These are phyloP conservation scores for Macaria notata DNA, from an alignment of 2,888 invertebrate genomes.

Conservation along the genomic window DNA sequence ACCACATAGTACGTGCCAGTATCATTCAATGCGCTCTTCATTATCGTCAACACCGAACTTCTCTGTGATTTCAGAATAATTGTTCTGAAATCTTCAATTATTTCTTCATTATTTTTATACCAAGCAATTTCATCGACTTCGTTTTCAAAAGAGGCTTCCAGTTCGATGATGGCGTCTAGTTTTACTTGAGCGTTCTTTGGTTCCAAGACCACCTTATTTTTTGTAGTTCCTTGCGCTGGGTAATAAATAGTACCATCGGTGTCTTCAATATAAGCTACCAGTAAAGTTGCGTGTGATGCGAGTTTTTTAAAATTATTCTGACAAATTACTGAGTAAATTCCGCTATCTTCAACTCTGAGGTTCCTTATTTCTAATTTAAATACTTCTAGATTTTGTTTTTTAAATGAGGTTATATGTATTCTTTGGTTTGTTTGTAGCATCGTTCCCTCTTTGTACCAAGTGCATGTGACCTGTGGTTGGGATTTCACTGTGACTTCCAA, in stretches of 20 bases:
- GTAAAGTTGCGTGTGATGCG: too few relatives aligned
- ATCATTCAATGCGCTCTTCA: slow-evolving; percentile 34
- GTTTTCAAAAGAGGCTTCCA: too few relatives aligned
- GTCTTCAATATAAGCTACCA: too few relatives aligned
- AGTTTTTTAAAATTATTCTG: slow-evolving; percentile 1
- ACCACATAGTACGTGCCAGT: slow-evolving; percentile 43
- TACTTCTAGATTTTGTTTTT: slow-evolving; percentile 17
- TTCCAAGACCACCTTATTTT: too few relatives aligned
- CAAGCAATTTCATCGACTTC: slow-evolving; percentile 20
- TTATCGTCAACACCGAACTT: slow-evolving; percentile 27
- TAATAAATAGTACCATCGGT: too few relatives aligned
- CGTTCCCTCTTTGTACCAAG: slow-evolving; percentile 43
- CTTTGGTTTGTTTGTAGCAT: slow-evolving; percentile 22
- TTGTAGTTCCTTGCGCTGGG: too few relatives aligned
- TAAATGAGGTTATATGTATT: slow-evolving; percentile 29
- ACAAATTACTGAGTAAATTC: slow-evolving; percentile 38
- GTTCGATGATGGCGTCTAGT: too few relatives aligned
- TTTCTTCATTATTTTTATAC: slow-evolving; percentile 38
- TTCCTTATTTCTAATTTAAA: slow-evolving; percentile 36
- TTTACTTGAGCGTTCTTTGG: too few relatives aligned
- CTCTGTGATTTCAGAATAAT: slow-evolving; percentile 25
- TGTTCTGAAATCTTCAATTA: slow-evolving; percentile 30
- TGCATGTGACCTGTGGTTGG: slow-evolving; percentile 22
- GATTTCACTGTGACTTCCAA: slow-evolving; percentile 39
- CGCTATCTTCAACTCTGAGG: slow-evolving; percentile 35